Evolutionary conservation across 2,888 invertebrate genomes (phyloP).

Genomic region (Tachina fera): DNA sequence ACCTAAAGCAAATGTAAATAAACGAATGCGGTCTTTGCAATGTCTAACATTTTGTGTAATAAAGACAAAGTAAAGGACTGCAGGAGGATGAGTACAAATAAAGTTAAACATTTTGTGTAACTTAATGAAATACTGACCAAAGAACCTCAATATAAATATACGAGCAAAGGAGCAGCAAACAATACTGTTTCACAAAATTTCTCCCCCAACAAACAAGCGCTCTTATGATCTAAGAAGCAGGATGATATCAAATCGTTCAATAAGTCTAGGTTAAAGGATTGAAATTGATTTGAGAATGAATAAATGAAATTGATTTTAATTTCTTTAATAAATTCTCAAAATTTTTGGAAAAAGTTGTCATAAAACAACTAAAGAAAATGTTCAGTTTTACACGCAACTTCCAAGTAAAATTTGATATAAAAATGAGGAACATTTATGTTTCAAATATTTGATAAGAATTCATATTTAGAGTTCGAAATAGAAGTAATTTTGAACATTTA

Average conservation of each 20-base stretch:
- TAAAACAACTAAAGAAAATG: no score
- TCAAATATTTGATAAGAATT: no score
- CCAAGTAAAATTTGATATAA: no score
- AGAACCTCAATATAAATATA: conserved; percentile 68
- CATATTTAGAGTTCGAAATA: no score
- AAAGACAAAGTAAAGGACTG: conserved; percentile 30
- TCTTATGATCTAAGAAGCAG: neutral
- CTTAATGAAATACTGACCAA: conserved; percentile 80
- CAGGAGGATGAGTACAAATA: conserved; percentile 51
- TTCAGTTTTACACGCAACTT: no score
- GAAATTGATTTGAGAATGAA: no score
- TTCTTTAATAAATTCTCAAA: no score
- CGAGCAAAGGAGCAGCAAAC: conserved; percentile 32
- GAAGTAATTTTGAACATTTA: no score
- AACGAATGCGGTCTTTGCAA: conserved; percentile 74
- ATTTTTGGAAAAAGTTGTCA: no score
- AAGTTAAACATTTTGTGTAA: conserved; percentile 75
- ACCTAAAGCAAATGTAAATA: conserved; percentile 82
- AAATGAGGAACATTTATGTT: no score
- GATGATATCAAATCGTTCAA: neutral
- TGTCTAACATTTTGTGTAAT: conserved; percentile 51
- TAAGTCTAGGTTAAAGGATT: no score
- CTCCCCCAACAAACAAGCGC: neutral
- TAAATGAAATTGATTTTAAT: no score
- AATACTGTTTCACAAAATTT: neutral